These are phyloP conservation scores for Casuarius casuarius DNA, from an alignment of 2,113 vertebrate genomes.

Conservation along the genomic window DNA sequence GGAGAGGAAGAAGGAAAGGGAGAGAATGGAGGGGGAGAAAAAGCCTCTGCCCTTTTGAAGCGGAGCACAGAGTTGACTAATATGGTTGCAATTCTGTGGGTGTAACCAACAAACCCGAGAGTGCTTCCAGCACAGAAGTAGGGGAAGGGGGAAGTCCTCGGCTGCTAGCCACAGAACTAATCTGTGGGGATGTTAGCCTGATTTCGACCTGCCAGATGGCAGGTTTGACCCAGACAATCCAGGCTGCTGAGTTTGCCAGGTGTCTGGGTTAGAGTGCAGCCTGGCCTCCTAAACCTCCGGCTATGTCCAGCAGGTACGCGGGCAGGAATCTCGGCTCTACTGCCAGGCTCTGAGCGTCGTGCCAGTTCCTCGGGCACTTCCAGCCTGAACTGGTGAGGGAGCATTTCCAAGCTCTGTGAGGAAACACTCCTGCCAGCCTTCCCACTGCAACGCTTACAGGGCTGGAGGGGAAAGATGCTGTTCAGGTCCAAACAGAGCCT, in stretches of 20 bases:
- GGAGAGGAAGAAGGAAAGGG: not conserved
- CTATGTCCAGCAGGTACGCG: not conserved
- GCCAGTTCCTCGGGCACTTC: not conserved
- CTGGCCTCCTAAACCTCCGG: not conserved
- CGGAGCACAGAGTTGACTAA: not conserved
- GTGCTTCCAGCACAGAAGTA: not conserved
- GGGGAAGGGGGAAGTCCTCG: not conserved
- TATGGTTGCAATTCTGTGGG: not conserved
- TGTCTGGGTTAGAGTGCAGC: not conserved
- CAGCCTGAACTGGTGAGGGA: not conserved
- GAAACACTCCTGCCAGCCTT: not conserved
- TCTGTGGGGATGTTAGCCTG: not conserved
- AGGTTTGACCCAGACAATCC: not conserved
- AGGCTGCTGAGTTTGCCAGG: not conserved
- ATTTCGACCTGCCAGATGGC: not conserved
- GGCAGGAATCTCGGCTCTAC: not conserved
- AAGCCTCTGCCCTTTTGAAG: not conserved
- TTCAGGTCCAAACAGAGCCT: not conserved
- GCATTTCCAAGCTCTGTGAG: not conserved
- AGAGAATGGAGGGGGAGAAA: not conserved
- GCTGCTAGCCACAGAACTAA: not conserved
- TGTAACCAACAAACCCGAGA: not conserved
- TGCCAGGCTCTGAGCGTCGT: rapidly evolving
- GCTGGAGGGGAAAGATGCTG: not conserved
- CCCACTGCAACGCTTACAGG: not conserved